These are phyloP conservation scores for Aspiorhynchus laticeps DNA, from an alignment of 2,113 vertebrate species.

Conservation along the genomic window DNA sequence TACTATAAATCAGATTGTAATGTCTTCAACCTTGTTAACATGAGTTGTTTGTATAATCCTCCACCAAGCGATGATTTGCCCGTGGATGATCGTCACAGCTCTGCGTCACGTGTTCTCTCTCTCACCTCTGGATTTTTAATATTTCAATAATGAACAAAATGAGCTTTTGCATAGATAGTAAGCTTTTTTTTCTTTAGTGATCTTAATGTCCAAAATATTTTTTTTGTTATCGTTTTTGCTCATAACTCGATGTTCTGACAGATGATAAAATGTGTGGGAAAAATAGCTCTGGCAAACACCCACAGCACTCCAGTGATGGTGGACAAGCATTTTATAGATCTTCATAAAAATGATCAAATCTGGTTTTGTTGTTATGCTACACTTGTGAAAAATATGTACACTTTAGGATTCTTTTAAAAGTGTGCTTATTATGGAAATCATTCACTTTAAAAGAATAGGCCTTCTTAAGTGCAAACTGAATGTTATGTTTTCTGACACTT, in stretches of 20 bases:
- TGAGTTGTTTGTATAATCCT: conserved; percentile 38
- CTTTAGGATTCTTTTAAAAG: neutral
- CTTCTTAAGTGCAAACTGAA: neutral
- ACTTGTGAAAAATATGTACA: neutral
- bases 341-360: neutral
- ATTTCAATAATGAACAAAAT: neutral
- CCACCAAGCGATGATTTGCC: neutral
- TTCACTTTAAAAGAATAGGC: neutral
- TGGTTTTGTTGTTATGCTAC: neutral
- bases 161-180: neutral
- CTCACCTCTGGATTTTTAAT: too few species aligned
- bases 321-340: neutral
- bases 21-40: neutral
- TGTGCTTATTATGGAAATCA: neutral
- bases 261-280: neutral
- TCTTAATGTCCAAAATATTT: neutral
- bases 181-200: neutral
- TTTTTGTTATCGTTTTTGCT: neutral
- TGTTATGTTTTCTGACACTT: neutral
- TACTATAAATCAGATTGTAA: neutral
- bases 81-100: neutral
- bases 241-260: neutral
- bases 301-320: neutral
- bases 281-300: neutral
- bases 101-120: neutral